Percentiles rank a stretch among this genome's conserved stretches.
Conservation (phyloP, 2,797 vertebrate genomes). For the Labroides dimidiatus region DNA sequence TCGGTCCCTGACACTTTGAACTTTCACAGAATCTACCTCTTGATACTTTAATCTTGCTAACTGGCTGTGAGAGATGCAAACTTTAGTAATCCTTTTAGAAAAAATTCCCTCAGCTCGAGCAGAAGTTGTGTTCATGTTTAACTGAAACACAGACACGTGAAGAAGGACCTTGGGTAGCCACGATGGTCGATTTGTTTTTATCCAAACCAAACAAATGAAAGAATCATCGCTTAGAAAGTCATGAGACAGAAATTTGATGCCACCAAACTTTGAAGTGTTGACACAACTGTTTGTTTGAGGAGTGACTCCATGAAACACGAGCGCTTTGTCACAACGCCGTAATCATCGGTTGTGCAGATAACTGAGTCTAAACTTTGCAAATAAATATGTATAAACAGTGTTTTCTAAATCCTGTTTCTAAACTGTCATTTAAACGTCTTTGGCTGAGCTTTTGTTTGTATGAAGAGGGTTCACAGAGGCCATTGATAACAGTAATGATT, state of each 20-base stretch:
- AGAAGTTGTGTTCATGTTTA: too few relatives aligned
- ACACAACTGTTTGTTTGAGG: not conserved
- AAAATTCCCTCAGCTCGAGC: too few relatives aligned
- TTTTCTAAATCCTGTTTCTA: not conserved
- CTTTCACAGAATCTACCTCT: too few relatives aligned
- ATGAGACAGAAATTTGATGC: not conserved
- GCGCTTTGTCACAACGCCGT: not conserved
- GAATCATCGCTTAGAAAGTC: too few relatives aligned
- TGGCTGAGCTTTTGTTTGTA: slow-evolving; percentile 27
- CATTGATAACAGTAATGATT: slow-evolving; percentile 47
- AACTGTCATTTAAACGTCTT: slow-evolving; percentile 8
- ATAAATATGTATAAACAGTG: not conserved
- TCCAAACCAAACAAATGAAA: too few relatives aligned
- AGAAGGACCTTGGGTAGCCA: too few relatives aligned
- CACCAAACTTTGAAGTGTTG: not conserved
- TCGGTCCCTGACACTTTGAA: too few relatives aligned
- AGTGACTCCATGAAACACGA: slow-evolving; percentile 2
- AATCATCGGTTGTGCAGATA: not conserved
- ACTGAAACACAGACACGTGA: too few relatives aligned
- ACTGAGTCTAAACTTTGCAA: not conserved
- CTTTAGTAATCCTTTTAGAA: too few relatives aligned
- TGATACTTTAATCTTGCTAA: too few relatives aligned
- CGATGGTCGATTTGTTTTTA: too few relatives aligned
- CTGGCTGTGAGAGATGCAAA: too few relatives aligned
- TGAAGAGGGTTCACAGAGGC: slow-evolving; percentile 17